These are phyloP conservation scores for Tachuris rubrigastra DNA, from an alignment of 2,113 vertebrate genomes.

Conservation along the genomic window DNA sequence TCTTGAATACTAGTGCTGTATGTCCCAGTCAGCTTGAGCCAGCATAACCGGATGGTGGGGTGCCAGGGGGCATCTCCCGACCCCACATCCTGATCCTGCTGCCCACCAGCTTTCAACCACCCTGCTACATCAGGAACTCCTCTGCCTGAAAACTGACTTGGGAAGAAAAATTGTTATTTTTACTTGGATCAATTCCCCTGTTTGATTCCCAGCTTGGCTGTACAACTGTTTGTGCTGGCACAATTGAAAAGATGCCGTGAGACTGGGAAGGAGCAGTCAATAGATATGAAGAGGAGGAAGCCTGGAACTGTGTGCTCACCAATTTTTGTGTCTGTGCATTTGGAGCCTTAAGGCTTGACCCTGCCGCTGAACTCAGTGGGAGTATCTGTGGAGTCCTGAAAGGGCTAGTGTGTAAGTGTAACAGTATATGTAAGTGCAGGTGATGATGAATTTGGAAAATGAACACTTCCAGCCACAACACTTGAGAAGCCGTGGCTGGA, in stretches of 20 bases:
- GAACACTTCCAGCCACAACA: not conserved
- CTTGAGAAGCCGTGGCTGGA: not conserved
- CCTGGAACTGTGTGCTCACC: not conserved
- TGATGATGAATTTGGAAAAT: not conserved
- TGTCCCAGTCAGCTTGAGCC: not conserved
- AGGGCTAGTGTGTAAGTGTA: not conserved
- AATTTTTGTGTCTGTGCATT: not conserved
- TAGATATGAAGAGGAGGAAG: not conserved
- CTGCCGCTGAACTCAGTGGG: not conserved
- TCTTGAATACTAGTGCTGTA: not conserved
- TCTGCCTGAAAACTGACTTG: not conserved
- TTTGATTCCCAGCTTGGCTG: not conserved
- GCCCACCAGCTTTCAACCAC: not conserved
- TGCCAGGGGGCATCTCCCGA: not conserved
- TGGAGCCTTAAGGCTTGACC: not conserved
- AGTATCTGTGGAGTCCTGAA: not conserved
- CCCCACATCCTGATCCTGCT: not conserved
- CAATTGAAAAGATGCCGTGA: not conserved
- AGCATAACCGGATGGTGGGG: not conserved
- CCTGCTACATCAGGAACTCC: not conserved
- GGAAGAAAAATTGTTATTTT: not conserved
- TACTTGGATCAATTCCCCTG: not conserved
- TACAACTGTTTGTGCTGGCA: conserved; percentile 7
- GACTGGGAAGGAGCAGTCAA: not conserved
- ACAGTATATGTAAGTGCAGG: not conserved